phyloP scores from a whole-genome alignment of 2,888 invertebrate species.

The Matsumyia berberina region DNA sequence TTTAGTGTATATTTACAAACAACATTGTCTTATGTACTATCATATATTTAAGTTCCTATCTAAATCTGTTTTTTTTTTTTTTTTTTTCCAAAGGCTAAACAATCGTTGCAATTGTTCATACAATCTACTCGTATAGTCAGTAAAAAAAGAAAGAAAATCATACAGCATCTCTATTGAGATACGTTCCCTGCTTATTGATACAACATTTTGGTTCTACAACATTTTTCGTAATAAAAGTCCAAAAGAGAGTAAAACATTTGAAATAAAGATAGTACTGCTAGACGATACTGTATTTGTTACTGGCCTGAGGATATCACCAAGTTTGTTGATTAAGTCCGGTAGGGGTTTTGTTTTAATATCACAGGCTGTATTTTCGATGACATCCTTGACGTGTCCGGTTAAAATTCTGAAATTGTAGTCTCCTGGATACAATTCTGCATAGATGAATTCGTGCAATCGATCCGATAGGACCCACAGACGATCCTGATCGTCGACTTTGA shows the following conservation, averaged over 20 bases:
- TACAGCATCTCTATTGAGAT: not conserved
- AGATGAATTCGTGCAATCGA: constrained; percentile 89
- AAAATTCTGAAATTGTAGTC: constrained; percentile 90
- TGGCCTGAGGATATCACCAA: constrained; percentile 85
- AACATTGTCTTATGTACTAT: constrained; percentile 23
- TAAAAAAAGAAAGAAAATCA: not conserved
- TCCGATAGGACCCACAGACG: constrained; percentile 91
- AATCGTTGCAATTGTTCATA: not conserved
- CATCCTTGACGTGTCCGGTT: constrained; percentile 88
- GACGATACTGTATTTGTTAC: constrained; percentile 74
- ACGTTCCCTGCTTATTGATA: constrained; percentile 5
- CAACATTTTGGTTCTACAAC: constrained; percentile 23
- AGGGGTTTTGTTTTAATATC: constrained; percentile 86
- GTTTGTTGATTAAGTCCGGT: constrained; percentile 86
- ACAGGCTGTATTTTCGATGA: constrained; percentile 90
- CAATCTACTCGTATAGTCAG: not conserved
- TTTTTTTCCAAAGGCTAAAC: not conserved
- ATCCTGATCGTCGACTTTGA: constrained; percentile 90
- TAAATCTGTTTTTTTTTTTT: too few species aligned
- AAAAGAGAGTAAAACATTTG: constrained; percentile 15
- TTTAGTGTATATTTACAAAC: constrained; percentile 40
- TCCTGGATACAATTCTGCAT: constrained; percentile 86
- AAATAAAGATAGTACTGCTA: constrained; percentile 9
- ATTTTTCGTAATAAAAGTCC: constrained; percentile 49
- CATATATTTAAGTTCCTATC: constrained; percentile 2